Evolutionary conservation across 2,797 vertebrate genomes (phyloP).

Genomic region (Ataeniobius toweri): DNA sequence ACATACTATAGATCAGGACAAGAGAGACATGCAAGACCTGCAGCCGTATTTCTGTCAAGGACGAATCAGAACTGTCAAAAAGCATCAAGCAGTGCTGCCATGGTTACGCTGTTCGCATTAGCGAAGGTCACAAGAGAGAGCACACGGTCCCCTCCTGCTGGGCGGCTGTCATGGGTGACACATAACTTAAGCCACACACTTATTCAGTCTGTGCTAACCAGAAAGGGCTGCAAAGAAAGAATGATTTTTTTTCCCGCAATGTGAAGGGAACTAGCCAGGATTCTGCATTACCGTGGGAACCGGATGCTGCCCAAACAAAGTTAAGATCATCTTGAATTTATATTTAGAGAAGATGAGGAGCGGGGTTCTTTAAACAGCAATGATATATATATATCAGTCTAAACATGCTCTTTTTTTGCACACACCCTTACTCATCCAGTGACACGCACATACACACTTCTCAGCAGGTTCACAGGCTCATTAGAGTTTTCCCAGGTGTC

Average conservation of each 20-base stretch:
- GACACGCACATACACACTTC: conserved; percentile 30
- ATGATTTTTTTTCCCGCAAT: conserved; percentile 11
- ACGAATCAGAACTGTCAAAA: conserved; percentile 79
- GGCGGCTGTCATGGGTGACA: conserved; percentile 70
- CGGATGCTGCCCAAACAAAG: conserved; percentile 39
- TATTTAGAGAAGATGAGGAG: conserved; percentile 47
- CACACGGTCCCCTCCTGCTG: conserved; percentile 68
- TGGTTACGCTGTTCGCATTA: conserved; percentile 74
- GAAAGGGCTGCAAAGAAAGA: conserved; percentile 31
- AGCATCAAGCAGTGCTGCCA: conserved; percentile 78
- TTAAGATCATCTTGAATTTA: conserved; percentile 56
- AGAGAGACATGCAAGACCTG: conserved; percentile 51
- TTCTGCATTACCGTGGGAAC: conserved; percentile 47
- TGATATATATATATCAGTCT: conserved; percentile 34
- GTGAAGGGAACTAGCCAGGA: conserved; percentile 32
- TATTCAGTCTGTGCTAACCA: conserved; percentile 44
- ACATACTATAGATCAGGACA: conserved; percentile 52
- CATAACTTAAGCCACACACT: conserved; percentile 54
- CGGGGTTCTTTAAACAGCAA: conserved; percentile 34
- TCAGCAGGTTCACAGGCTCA: conserved; percentile 71
- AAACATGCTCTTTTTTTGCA: conserved; percentile 54
- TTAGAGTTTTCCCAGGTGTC: conserved; percentile 75
- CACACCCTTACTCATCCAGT: conserved; percentile 15
- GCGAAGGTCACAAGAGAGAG: conserved; percentile 80
- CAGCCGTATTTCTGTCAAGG: conserved; percentile 76